phyloP scores from a whole-genome alignment of 92 coral and sea anemone genomes.

The Porites cylindrica region DNA sequence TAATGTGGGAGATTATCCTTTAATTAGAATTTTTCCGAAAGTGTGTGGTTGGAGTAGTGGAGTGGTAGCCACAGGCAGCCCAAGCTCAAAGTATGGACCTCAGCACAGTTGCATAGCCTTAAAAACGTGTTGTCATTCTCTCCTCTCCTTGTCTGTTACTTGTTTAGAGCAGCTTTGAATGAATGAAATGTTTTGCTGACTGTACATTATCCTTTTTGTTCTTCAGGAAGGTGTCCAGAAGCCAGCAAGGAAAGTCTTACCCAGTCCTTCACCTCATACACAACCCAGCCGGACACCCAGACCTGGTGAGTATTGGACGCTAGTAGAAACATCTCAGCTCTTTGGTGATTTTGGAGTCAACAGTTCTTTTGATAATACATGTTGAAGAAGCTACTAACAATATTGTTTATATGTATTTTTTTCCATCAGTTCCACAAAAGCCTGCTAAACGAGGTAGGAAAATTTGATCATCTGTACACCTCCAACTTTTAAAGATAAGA shows the following conservation, averaged over 20 bases:
- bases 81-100: too few relatives aligned
- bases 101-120: too few relatives aligned
- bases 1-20: too few relatives aligned
- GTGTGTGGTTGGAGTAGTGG: too few relatives aligned
- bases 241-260: constrained; percentile 84
- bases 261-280: constrained; percentile 91
- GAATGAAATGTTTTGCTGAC: neutral
- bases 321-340: neutral
- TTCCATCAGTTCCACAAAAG: constrained; percentile 81
- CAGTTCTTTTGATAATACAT: too few relatives aligned
- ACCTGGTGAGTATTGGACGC: constrained; percentile 66
- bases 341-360: too few relatives aligned
- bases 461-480: neutral
- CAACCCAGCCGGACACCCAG: constrained; percentile 82
- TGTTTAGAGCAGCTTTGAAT: neutral
- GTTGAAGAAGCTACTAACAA: neutral
- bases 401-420: neutral
- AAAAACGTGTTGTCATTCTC: too few relatives aligned
- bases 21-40: too few relatives aligned
- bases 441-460: constrained; percentile 90
- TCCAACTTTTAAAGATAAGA: too few relatives aligned
- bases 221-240: constrained; percentile 96
- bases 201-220: neutral
- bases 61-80: too few relatives aligned
- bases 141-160: neutral